These are phyloP conservation scores for Hemichromis elongatus DNA, from an alignment of 2,113 vertebrate species.

Conservation along the genomic window DNA sequence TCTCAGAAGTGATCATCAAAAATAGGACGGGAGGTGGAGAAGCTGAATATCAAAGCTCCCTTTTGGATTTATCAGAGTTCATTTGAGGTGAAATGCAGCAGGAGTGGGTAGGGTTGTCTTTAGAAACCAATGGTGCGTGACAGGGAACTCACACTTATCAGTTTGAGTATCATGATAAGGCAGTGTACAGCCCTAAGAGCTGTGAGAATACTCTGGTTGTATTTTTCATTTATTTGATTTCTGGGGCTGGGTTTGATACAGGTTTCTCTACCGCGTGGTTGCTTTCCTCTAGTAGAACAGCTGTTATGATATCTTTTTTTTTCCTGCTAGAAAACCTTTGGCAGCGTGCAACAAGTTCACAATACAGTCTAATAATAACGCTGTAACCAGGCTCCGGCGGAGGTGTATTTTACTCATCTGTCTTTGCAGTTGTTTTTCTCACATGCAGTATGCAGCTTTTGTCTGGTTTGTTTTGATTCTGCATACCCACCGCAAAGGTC, in stretches of 20 bases:
- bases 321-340: neutral
- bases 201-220: neutral
- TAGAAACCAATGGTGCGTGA: neutral
- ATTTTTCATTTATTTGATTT: neutral
- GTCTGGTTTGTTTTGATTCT: neutral
- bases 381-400: neutral
- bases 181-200: neutral
- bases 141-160: neutral
- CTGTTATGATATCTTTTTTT: neutral
- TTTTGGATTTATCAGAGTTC: neutral
- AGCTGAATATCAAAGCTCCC: neutral
- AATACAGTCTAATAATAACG: neutral
- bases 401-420: neutral
- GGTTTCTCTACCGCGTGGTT: neutral
- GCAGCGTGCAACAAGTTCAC: neutral
- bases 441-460: neutral
- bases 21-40: neutral
- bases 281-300: neutral
- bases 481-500: slow-evolving; percentile 4
- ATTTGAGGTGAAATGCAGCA: slow-evolving; percentile 1
- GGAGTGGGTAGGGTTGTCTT: neutral
- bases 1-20: neutral
- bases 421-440: neutral
- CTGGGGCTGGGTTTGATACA: neutral
- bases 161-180: neutral